These are phyloP conservation scores for Synodontis membranacea DNA, from an alignment of 2,113 vertebrate species.

Conservation along the genomic window DNA sequence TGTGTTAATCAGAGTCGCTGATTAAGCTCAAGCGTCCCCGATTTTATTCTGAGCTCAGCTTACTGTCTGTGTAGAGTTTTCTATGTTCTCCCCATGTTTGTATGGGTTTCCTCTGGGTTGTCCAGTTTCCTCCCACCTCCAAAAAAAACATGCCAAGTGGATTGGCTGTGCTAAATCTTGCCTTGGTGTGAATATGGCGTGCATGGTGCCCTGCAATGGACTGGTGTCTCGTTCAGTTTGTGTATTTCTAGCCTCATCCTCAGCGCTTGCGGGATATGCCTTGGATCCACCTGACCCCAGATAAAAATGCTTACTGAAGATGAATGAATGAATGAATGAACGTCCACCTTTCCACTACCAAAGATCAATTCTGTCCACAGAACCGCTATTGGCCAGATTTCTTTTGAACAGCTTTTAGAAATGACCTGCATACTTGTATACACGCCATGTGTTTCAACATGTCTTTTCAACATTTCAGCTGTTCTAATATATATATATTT, in stretches of 20 bases:
- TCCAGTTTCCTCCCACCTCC: not conserved
- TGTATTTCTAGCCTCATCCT: not conserved
- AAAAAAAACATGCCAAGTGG: not conserved
- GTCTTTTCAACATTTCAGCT: not conserved
- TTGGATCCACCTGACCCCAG: not conserved
- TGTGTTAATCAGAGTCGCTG: not conserved
- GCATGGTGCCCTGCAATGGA: not conserved
- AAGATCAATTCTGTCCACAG: not conserved
- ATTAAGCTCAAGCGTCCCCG: not conserved
- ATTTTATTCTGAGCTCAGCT: not conserved
- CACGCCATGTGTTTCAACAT: not conserved
- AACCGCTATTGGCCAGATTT: not conserved
- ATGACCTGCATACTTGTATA: not conserved
- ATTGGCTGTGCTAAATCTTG: not conserved
- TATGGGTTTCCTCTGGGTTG: not conserved
- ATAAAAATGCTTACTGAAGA: not conserved
- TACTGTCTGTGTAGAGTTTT: not conserved
- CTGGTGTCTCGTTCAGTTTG: not conserved
- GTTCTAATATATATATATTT: not conserved
- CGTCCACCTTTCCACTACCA: not conserved
- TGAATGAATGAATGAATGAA: not conserved
- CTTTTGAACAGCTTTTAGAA: not conserved
- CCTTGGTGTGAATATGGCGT: not conserved
- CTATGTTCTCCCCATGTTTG: not conserved
- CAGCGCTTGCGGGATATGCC: not conserved